These are phyloP conservation scores for Shargacucullia verbasci DNA, from an alignment of 2,888 invertebrate species.

Conservation along the genomic window DNA sequence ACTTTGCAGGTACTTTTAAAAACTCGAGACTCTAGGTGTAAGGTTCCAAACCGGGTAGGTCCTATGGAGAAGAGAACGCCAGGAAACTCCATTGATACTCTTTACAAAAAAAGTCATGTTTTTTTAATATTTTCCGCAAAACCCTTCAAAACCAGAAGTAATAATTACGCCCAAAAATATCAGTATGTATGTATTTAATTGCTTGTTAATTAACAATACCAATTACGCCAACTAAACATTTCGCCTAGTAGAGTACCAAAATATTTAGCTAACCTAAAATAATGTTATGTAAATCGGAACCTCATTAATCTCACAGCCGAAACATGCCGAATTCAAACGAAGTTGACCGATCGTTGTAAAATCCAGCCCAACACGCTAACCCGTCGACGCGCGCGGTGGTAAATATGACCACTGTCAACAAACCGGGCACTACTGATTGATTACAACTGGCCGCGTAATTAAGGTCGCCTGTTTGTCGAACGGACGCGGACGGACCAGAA, in stretches of 20 bases:
- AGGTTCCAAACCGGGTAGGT: too few species aligned
- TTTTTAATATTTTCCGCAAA: too few species aligned
- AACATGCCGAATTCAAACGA: conserved; percentile 28
- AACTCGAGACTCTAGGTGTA: too few species aligned
- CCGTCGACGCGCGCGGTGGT: conserved; percentile 50
- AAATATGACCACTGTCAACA: conserved; percentile 62
- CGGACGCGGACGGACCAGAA: conserved; percentile 49
- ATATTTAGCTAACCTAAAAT: background rate
- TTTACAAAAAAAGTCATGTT: too few species aligned
- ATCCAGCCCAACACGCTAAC: conserved; percentile 42
- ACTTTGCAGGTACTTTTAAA: too few species aligned
- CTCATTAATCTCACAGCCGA: conserved; percentile 2
- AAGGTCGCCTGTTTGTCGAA: conserved; percentile 63
- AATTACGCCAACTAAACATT: background rate
- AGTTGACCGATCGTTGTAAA: conserved; percentile 43
- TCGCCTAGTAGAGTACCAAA: background rate
- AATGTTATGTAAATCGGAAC: background rate
- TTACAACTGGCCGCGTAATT: conserved; percentile 66
- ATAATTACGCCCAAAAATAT: too few species aligned
- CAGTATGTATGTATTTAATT: background rate
- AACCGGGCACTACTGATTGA: conserved; percentile 62
- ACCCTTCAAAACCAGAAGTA: too few species aligned
- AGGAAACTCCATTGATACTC: too few species aligned
- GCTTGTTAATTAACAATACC: conserved; percentile 3
- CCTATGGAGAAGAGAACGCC: too few species aligned